Base-by-base conservation (phyloP, 2,888 invertebrate genomes). In the Acanthosepion esculentum region DNA sequence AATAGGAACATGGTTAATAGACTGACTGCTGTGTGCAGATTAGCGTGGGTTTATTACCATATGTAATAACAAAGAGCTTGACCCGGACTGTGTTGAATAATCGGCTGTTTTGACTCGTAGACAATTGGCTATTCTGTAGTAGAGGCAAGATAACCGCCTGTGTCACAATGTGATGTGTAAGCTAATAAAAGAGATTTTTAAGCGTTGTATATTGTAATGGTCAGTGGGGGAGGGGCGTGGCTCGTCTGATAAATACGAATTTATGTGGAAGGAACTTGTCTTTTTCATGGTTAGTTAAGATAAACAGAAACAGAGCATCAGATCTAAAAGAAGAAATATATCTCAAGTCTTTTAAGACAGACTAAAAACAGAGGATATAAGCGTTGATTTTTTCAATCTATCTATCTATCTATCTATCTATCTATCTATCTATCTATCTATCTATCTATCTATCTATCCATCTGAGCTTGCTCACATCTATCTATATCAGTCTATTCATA, bases 101-200 rank as follows among this genome's bases (percentile, higher is more conserved):
- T 78, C 78, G 59, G 78, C 78, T 78, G 78, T 78, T 78, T 78
- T 78, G 78, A 78, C 78, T 78, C 78, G n/a, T 78, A n/a, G 78
- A 78, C 78, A 78, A 78, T 78, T 78, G 78, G n/a, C 78, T 78
- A 33, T 78, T 78, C 78, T n/a, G n/a, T 78, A 15, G 78, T 15
- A n/a, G n/a, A 78, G 15, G 78, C n/a, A 59, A 59, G 59, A 59
- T 59, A 23, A 23, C 59, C 59, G 59, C n/a, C 78, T 78, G 78
- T 78, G 78, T 78, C 78, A 78, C 78, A 78, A 78, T 78, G n/a
- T 78, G 78, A 78, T 78, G 7, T 33, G 12, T 78, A 78, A 78
- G 78, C 78, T 78, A 78, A 78, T 78, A 78, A 78, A 78, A n/a
- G 78, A 78, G 78, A 78, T 78, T n/a, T 78, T 8, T 15, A 78